Percentiles rank a stretch among this genome's conserved stretches.
These are phyloP conservation scores for Aurelia aurita complex sp. Pacific DNA, from an alignment of 30 jellyfish, hydroid and myxozoan species.

Conservation along the genomic window DNA sequence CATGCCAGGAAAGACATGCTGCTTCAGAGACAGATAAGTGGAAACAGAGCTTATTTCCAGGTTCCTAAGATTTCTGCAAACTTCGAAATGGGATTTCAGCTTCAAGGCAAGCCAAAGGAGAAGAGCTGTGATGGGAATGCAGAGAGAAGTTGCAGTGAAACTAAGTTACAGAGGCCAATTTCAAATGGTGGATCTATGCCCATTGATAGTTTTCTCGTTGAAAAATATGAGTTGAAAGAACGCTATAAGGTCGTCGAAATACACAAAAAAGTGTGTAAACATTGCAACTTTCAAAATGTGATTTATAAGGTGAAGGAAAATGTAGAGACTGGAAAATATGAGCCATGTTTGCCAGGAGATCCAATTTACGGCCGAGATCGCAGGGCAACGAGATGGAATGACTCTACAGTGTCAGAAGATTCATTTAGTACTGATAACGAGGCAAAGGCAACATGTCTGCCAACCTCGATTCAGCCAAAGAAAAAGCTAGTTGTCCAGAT, in stretches of 20 bases:
- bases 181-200: background rate
- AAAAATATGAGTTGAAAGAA: constrained; percentile 34
- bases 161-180: background rate
- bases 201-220: constrained; percentile 1
- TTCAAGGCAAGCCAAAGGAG: background rate
- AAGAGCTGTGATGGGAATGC: background rate
- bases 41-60: background rate
- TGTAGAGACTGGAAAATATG: background rate
- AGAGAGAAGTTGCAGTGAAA: background rate
- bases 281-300: constrained; percentile 22
- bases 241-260: constrained; percentile 34
- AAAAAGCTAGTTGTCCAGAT: constrained; percentile 32
- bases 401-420: too few species aligned
- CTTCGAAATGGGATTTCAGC: constrained; percentile 15
- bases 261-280: constrained; percentile 37
- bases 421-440: background rate
- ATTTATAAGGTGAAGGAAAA: background rate
- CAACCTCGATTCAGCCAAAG: background rate
- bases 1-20: background rate
- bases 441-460: background rate
- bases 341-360: background rate
- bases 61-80: constrained; percentile 1
- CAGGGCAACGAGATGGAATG: too few species aligned
- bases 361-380: too few species aligned
- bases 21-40: background rate